These are phyloP conservation scores for Iguana delicatissima DNA, from an alignment of 2,797 vertebrate genomes.

Conservation along the genomic window DNA sequence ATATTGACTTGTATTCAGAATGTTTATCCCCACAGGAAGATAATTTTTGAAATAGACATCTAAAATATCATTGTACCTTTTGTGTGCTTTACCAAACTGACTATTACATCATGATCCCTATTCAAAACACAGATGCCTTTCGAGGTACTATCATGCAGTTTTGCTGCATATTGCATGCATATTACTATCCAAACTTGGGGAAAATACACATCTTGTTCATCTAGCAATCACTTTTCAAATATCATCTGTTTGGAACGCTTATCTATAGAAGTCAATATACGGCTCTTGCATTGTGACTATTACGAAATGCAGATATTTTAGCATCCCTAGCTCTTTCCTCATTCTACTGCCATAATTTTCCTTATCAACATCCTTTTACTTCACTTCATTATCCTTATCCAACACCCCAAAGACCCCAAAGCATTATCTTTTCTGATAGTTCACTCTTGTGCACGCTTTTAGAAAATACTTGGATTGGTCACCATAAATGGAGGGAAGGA, in stretches of 20 bases:
- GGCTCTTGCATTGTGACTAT: background rate
- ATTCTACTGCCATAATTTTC: background rate
- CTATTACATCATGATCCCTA: background rate
- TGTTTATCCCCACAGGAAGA: background rate
- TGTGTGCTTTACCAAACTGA: background rate
- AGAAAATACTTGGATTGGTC: background rate
- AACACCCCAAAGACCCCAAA: background rate
- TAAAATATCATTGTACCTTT: background rate
- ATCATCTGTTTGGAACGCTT: background rate
- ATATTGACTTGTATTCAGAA: background rate
- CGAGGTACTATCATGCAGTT: too few species aligned
- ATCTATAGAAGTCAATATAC: background rate
- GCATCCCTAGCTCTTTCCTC: rapidly evolving
- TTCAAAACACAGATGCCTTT: background rate
- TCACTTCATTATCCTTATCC: background rate
- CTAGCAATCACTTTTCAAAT: background rate
- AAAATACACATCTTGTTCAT: background rate
- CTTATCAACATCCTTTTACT: background rate
- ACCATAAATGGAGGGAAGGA: background rate
- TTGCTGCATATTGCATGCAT: background rate
- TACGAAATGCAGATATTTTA: background rate
- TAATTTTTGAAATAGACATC: background rate
- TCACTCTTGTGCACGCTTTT: background rate
- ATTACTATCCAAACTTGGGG: background rate
- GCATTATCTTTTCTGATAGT: background rate